These are phyloP conservation scores for Nannospalax galili DNA, from an alignment of 2,113 vertebrate species.

Conservation along the genomic window DNA sequence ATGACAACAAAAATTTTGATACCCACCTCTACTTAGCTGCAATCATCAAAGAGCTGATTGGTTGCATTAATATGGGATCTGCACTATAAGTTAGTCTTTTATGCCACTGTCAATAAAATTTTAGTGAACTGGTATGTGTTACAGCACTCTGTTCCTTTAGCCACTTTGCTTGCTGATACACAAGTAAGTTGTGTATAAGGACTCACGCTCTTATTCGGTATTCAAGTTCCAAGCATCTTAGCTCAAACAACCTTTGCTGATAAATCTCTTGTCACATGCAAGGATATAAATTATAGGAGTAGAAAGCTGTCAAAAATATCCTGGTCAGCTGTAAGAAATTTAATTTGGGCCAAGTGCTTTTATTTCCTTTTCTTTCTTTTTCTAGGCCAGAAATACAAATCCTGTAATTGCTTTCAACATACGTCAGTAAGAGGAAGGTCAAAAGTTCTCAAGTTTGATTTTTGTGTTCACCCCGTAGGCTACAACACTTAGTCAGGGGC, in stretches of 20 bases:
- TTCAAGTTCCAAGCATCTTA: constrained; percentile 49
- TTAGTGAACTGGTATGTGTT: background rate
- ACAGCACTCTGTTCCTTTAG: background rate
- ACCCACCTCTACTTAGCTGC: background rate
- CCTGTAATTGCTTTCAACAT: constrained; percentile 67
- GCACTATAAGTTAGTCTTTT: constrained; percentile 15
- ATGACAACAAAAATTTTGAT: constrained; percentile 41
- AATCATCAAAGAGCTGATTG: background rate
- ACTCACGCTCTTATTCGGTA: background rate
- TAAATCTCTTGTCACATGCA: constrained; percentile 50
- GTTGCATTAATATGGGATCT: constrained; percentile 20
- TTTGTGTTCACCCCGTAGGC: constrained; percentile 68
- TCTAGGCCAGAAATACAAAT: constrained; percentile 62
- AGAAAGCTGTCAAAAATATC: constrained; percentile 46
- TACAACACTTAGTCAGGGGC: constrained; percentile 47
- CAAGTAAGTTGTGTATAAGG: constrained; percentile 5
- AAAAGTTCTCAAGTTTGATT: constrained; percentile 75
- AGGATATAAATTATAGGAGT: constrained; percentile 50
- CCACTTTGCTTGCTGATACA: background rate
- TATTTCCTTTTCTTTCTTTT: background rate
- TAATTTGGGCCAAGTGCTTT: constrained; percentile 23
- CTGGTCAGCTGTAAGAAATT: constrained; percentile 56
- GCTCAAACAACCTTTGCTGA: constrained; percentile 27
- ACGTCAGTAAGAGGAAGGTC: constrained; percentile 66
- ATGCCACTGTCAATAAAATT: background rate